These are phyloP conservation scores for Latrodectus hesperus DNA, from an alignment of 2,888 invertebrate genomes.

Conservation along the genomic window DNA sequence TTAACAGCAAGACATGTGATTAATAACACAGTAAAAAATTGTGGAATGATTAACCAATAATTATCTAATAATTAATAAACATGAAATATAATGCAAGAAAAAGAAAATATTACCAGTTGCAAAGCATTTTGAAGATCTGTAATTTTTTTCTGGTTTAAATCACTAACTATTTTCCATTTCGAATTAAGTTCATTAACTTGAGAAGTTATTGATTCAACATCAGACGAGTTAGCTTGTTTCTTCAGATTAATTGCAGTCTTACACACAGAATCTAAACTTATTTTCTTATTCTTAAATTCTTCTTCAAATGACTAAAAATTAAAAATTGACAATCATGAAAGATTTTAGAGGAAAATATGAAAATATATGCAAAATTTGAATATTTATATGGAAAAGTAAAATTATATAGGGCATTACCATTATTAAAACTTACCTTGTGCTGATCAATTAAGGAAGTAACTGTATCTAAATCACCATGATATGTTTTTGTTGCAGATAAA, in stretches of 20 bases:
- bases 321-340: neutral
- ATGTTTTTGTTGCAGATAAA: slow-evolving; percentile 75
- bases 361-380: neutral
- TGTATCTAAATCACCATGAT: slow-evolving; percentile 95
- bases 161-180: slow-evolving; percentile 89
- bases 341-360: neutral
- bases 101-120: slow-evolving; percentile 80
- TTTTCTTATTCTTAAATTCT: slow-evolving; percentile 88
- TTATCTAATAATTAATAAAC: too few species aligned
- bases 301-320: slow-evolving; percentile 85
- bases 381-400: neutral
- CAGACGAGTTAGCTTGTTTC: slow-evolving; percentile 82
- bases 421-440: slow-evolving; percentile 80
- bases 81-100: too few species aligned
- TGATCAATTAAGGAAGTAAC: slow-evolving; percentile 94
- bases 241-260: slow-evolving; percentile 92
- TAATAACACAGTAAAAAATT: too few species aligned
- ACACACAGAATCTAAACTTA: slow-evolving; percentile 92
- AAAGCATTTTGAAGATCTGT: slow-evolving; percentile 87
- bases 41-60: too few species aligned
- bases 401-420: neutral
- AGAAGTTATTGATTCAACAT: slow-evolving; percentile 82
- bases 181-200: slow-evolving; percentile 88
- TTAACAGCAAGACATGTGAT: too few species aligned
- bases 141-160: slow-evolving; percentile 85